These are phyloP conservation scores for Drosophila falleni DNA, from an alignment of 2,888 invertebrate genomes.

Conservation along the genomic window DNA sequence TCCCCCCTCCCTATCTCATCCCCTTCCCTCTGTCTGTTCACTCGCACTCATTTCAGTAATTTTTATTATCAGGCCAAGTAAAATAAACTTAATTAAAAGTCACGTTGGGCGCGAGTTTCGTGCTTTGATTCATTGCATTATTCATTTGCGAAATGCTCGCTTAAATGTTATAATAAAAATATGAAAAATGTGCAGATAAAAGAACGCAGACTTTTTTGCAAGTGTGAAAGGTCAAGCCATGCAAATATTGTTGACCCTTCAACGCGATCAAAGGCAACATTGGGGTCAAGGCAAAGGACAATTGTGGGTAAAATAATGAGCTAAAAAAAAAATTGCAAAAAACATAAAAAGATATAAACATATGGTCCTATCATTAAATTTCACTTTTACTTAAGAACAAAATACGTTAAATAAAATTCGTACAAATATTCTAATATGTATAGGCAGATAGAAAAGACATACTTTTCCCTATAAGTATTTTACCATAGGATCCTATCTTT, in stretches of 20 bases:
- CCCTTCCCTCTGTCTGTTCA: neutral
- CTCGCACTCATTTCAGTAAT: constrained; percentile 51
- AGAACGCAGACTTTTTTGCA: constrained; percentile 8
- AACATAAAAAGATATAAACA: too few relatives aligned
- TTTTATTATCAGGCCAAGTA: constrained; percentile 74
- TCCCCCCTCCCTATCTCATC: neutral
- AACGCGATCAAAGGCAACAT: constrained; percentile 22
- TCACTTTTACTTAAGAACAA: too few relatives aligned
- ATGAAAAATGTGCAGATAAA: constrained; percentile 27
- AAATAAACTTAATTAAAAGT: constrained; percentile 77
- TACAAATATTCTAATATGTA: too few relatives aligned
- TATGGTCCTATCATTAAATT: too few relatives aligned
- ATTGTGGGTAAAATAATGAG: neutral
- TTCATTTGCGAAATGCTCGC: constrained; percentile 51
- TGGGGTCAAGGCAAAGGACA: neutral
- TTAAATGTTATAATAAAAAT: constrained; percentile 68
- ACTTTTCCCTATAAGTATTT: too few relatives aligned
- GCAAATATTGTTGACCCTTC: constrained; percentile 29
- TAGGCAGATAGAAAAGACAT: neutral
- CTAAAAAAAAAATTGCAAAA: too few relatives aligned
- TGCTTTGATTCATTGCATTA: constrained; percentile 66
- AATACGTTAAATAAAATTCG: too few relatives aligned
- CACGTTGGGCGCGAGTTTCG: constrained; percentile 30
- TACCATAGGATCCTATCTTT: neutral
- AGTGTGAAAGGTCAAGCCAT: constrained; percentile 8